phyloP scores from a whole-genome alignment of 2,888 invertebrate species.

The Orthosia cruda region DNA sequence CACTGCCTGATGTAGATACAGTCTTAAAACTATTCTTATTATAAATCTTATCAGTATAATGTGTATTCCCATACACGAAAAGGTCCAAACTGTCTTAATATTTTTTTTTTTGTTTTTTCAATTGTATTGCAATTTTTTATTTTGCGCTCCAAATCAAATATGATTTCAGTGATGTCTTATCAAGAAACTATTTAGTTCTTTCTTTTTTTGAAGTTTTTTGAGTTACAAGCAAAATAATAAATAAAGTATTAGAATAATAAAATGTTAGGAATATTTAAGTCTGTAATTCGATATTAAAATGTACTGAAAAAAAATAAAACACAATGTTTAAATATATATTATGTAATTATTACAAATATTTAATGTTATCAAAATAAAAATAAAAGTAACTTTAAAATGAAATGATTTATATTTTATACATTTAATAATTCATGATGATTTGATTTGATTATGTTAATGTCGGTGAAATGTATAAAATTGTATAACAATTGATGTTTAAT shows the following conservation, averaged over 20 bases:
- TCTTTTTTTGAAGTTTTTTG: background rate
- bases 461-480: background rate
- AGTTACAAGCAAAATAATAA: background rate
- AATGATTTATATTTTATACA: constrained; percentile 22
- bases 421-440: constrained; percentile 8
- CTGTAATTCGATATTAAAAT: background rate
- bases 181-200: too few species aligned
- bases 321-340: constrained; percentile 1
- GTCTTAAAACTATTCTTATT: constrained; percentile 5
- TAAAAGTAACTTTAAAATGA: background rate
- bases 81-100: background rate
- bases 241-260: background rate
- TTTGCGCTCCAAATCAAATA: background rate
- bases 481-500: background rate
- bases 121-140: background rate
- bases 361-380: constrained; percentile 2
- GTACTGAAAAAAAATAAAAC: constrained; percentile 21
- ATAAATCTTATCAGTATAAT: constrained; percentile 2
- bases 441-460: background rate
- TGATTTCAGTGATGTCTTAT: background rate
- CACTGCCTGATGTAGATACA: background rate
- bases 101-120: background rate
- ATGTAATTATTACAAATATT: constrained; percentile 12
- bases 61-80: constrained; percentile 56
- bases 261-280: too few species aligned